Base-by-base conservation (phyloP, 2,113 vertebrate genomes). In the Chloropsis hardwickii region DNA sequence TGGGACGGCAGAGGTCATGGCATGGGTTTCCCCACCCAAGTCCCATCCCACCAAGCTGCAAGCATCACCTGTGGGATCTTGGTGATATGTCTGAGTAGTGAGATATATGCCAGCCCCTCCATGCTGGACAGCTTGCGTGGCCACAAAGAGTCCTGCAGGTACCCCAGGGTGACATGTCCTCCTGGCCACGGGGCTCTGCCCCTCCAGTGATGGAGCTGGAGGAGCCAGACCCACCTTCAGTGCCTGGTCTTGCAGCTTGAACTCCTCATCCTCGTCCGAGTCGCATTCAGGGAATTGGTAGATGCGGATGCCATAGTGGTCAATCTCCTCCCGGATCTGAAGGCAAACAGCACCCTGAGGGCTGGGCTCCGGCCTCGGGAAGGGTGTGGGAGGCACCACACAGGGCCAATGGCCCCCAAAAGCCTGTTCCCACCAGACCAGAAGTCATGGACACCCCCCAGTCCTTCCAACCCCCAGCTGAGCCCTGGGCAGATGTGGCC, bases 221-320 rank as follows among this genome's bases (percentile, higher is more conserved):
- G 29, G 69, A 86, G 29, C 33, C 44, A 17, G 3, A 90, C 97
- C 82, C 95, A 99, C 99, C 98, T 99, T 99, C 60, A 99, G 97
- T 20, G 99, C 98, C 60, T 98, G 98, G 94, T 99, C 99, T 93
- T 99, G 99, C 95, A 98, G 98, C 97, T 99, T 99, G 96, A 99
- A 99, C 13, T 99, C 99, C 31, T 99, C 99, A 37, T 99, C 99
- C 82, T 99, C 99, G 0, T 99, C 99, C 0, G 99, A 99, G 97
- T 99, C 99, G 3, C 99, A 99, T 82, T 99, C 99, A 0, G 99
- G 99, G 89, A 99, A 99, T 74, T 99, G 99, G 92, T 99, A 99
- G 92, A 99, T 99, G 95, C 98, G 99, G 97, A 99, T 99, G 14
- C 99, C 99, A 0, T 98, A 99, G 64, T 97, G 98, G 31, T 99